Conservation (phyloP, 2,113 vertebrate species). For the Nothoprocta perdicaria region DNA sequence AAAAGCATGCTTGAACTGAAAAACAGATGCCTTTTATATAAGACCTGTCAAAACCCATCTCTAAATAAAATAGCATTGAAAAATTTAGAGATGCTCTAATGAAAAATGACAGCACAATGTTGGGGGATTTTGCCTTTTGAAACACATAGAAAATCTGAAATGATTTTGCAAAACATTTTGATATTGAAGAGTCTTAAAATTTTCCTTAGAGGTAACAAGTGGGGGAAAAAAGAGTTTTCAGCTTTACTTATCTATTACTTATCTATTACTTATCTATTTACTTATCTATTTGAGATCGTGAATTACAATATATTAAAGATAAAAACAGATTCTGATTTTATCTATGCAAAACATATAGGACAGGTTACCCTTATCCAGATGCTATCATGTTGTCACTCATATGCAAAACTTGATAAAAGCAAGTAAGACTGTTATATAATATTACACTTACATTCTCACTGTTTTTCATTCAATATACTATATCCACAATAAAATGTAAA, state of each 20-base stretch:
- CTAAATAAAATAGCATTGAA: neutral
- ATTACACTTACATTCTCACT: neutral
- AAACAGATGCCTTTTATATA: neutral
- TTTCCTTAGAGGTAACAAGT: neutral
- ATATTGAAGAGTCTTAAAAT: neutral
- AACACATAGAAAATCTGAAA: neutral
- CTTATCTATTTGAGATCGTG: neutral
- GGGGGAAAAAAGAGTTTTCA: neutral
- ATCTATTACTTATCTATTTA: no score
- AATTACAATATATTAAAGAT: neutral
- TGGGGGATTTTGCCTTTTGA: neutral
- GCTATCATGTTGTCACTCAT: neutral
- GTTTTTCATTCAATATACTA: neutral
- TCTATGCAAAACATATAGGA: neutral
- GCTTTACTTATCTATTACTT: neutral
- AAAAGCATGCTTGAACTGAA: neutral
- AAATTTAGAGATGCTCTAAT: neutral
- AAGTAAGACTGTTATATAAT: neutral
- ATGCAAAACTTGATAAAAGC: neutral
- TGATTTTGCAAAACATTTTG: neutral
- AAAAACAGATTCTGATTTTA: neutral
- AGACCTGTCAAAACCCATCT: neutral
- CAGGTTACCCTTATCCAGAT: neutral
- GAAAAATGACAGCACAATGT: neutral
- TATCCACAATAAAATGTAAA: neutral